Conservation (phyloP, 1,140 invertebrate species). For the Bombus balteatus region DNA sequence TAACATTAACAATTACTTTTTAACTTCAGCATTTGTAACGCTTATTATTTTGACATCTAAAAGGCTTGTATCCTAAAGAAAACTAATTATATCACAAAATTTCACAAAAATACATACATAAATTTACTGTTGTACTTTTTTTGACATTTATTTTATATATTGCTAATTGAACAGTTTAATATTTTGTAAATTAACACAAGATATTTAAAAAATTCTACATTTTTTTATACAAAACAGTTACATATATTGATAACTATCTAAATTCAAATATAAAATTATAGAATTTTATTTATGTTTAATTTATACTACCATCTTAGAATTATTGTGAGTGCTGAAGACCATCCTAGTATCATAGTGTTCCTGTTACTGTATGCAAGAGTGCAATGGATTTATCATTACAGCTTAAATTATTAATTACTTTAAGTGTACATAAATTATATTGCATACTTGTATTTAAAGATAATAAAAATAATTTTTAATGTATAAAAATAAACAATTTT, state of each 20-base stretch:
- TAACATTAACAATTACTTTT: background rate
- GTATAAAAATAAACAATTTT: background rate
- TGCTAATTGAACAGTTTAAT: background rate
- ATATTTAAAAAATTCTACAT: background rate
- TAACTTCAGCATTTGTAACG: background rate
- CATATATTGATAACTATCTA: background rate
- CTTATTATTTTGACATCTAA: background rate
- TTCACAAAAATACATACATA: background rate
- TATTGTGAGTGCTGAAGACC: background rate
- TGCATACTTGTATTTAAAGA: background rate
- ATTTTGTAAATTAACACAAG: background rate
- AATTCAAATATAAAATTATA: conserved; percentile 7
- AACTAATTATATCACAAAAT: background rate
- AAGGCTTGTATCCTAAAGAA: background rate
- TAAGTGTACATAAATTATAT: conserved; percentile 5
- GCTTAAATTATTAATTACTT: background rate
- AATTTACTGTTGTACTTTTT: background rate
- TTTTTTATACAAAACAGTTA: background rate
- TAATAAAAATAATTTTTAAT: background rate
- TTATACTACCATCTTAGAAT: background rate
- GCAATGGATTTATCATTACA: background rate
- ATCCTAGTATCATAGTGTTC: conserved; percentile 3
- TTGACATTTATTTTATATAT: conserved; percentile 1
- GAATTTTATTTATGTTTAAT: background rate
- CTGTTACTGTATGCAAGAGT: background rate